Base-by-base conservation (phyloP, 2,888 invertebrate genomes). In the Fabriciana adippe region DNA sequence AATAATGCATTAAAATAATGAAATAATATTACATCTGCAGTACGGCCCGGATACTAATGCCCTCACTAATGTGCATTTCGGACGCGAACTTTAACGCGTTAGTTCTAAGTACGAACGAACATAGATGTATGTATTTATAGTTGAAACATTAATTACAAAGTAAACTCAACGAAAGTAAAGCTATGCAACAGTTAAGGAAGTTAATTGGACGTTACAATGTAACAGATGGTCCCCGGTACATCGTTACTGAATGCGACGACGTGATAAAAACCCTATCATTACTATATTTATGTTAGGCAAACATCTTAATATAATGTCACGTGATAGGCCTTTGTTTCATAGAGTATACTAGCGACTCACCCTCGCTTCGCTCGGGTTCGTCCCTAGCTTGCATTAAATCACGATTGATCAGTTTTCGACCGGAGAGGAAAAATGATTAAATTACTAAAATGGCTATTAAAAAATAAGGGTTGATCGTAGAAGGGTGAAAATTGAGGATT, bases 201-300 rank as follows among this genome's bases (percentile, higher is more conserved):
- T 74, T 69, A 73, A 87, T 87, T 85, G 83, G 78, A 78, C 73
- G 76, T 79, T 78, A 79, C 81, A 77, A 71, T 74, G 81, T 82
- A 82, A 83, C 78, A 76, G 81, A 85, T 81, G 83, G 78, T 76
- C 76, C 84, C 81, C 78, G 77, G 70, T 74, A 80, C 75, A 78
- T 77, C 75, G 76, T 81, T 78, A 64, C 72, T 26, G 5, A 72
- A 74, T 78, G 75, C 75, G 78, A 78, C 78, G 78, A 73, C 76
- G 76, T 79, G 76, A 80, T 81, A 80, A 81, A 83, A 79, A 78
- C 77, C 74, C 75, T 73, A 60, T 69, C 55, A 62, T 63, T 60
- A 66, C 26, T 62, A 67, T 64, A 63, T 72, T 67, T 66, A 59
- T 66, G 59, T 59, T 60, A 21, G 51, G 21, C 56, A 31, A 64